Evolutionary conservation across 2,888 invertebrate genomes (phyloP).

Genomic region (Dasypogon diadema): DNA sequence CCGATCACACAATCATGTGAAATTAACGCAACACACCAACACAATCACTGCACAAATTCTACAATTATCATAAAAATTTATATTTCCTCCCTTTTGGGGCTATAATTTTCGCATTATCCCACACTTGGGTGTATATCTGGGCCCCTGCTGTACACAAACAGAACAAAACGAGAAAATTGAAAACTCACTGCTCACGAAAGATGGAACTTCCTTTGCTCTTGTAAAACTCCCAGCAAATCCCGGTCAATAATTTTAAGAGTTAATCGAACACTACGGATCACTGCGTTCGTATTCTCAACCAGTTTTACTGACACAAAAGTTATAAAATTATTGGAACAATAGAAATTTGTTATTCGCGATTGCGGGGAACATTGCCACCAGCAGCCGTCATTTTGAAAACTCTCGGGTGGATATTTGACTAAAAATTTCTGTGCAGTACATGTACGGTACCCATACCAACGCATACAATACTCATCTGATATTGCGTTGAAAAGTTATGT

Average conservation of each 20-base stretch:
- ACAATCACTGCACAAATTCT: constrained; percentile 26
- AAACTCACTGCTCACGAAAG: not conserved
- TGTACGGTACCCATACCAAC: too few relatives aligned
- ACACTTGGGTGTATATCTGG: not conserved
- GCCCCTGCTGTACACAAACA: constrained; percentile 6
- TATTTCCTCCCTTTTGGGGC: constrained; percentile 6
- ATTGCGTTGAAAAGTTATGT: too few relatives aligned
- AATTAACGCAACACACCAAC: constrained; percentile 38
- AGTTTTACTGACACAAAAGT: not conserved
- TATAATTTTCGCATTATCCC: not conserved
- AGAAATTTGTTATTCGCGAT: not conserved
- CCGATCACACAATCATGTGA: constrained; percentile 24
- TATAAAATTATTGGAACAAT: not conserved
- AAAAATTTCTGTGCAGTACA: too few relatives aligned
- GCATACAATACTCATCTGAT: too few relatives aligned
- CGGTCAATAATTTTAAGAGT: constrained; percentile 12
- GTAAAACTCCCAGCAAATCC: constrained; percentile 1
- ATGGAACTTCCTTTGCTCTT: not conserved
- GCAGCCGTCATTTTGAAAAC: constrained; percentile 47
- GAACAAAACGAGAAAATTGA: not conserved
- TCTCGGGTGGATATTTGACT: too few relatives aligned
- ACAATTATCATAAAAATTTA: constrained; percentile 33
- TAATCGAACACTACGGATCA: not conserved
- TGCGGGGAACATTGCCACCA: constrained; percentile 2
- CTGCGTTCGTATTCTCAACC: not conserved